Percentiles rank a stretch among this genome's conserved stretches.
Evolutionary conservation across 35 echinoderm and acorn worm genomes (phyloP).

Genomic region (Lytechinus pictus): DNA sequence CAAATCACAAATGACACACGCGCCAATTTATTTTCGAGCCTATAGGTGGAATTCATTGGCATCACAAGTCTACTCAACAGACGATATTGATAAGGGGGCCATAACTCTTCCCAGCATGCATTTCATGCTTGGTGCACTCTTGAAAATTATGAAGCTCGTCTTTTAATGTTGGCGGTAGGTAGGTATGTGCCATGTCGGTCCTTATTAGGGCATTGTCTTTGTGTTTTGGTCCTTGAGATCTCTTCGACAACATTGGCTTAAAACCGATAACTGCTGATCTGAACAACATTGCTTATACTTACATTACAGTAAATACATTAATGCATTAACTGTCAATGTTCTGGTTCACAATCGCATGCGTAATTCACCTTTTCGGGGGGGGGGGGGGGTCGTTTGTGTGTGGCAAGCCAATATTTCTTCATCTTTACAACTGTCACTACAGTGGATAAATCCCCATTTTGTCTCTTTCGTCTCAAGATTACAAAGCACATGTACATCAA

Average conservation of each 20-base stretch:
- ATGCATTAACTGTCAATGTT: too few species aligned
- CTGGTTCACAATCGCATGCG: too few species aligned
- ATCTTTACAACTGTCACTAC: too few species aligned
- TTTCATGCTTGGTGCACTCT: not conserved
- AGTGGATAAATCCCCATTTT: too few species aligned
- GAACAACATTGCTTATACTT: not conserved
- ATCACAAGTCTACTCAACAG: not conserved
- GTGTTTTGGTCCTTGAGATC: not conserved
- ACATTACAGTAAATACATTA: not conserved
- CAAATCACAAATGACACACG: not conserved
- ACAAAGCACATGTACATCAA: too few species aligned
- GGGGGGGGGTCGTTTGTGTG: too few species aligned
- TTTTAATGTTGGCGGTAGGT: not conserved
- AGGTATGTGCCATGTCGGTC: not conserved
- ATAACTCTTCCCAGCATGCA: slow-evolving; percentile 1
- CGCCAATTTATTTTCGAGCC: not conserved
- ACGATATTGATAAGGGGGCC: not conserved
- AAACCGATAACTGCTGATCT: not conserved
- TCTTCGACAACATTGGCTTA: not conserved
- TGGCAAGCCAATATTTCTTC: too few species aligned
- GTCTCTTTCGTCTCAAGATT: too few species aligned
- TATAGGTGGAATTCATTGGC: not conserved
- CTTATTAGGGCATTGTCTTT: not conserved
- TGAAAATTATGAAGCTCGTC: not conserved
- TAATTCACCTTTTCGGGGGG: not conserved